These are phyloP conservation scores for Pollimyrus isidori DNA, from an alignment of 2,113 vertebrate species.

Conservation along the genomic window DNA sequence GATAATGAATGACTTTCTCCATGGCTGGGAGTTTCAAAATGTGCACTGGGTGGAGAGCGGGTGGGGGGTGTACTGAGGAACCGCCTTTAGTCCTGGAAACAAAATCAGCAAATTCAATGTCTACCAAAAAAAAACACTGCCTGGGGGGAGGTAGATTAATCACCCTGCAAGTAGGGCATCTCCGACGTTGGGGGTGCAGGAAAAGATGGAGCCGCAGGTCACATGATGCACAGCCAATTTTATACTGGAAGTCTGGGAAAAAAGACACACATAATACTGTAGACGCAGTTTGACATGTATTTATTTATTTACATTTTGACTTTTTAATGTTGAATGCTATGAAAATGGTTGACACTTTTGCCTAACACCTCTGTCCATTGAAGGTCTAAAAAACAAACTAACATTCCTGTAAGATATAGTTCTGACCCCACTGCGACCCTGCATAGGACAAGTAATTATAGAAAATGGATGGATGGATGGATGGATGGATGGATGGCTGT, in stretches of 20 bases:
- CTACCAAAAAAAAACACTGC: conserved; percentile 7
- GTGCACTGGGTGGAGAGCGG: neutral
- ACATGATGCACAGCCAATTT: neutral
- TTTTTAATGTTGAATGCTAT: neutral
- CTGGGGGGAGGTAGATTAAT: conserved; percentile 38
- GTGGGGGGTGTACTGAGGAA: conserved; percentile 31
- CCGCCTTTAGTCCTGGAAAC: conserved; percentile 47
- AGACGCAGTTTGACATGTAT: neutral
- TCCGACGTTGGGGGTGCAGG: conserved; percentile 29
- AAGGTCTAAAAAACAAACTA: neutral
- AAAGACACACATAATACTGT: neutral
- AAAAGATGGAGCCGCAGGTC: conserved; percentile 38
- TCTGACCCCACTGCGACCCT: neutral
- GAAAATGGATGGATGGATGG: neutral
- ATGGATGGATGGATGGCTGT: neutral
- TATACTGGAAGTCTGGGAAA: neutral
- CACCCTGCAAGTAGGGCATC: conserved; percentile 26
- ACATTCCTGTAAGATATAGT: neutral
- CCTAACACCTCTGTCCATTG: neutral
- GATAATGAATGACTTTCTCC: conserved; percentile 6
- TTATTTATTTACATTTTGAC: neutral
- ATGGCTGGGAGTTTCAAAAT: neutral
- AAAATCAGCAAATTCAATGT: conserved; percentile 37
- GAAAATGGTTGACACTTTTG: neutral
- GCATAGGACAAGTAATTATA: neutral